A percentile compares a stretch with the other conserved stretches of the same genome.
phyloP scores from a whole-genome alignment of 2,888 invertebrate species.

The Hylaea fasciaria region DNA sequence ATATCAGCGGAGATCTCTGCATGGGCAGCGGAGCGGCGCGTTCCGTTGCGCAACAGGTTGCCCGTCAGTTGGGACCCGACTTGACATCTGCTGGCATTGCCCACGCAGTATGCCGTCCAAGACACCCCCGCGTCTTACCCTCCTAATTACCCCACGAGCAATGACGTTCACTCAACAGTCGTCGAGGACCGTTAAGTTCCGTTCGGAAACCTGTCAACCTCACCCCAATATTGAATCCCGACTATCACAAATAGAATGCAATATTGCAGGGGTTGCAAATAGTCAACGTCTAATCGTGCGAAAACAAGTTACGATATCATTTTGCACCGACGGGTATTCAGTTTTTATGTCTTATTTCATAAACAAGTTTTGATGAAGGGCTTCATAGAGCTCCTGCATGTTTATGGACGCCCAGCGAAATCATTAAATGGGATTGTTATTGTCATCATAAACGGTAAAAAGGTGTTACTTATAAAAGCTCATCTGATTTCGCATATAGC shows the following conservation, averaged over 20 bases:
- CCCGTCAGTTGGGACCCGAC: slow-evolving; percentile 69
- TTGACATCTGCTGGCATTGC: slow-evolving; percentile 73
- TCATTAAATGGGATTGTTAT: not conserved
- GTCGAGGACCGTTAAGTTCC: slow-evolving; percentile 78
- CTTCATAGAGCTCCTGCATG: slow-evolving; percentile 27
- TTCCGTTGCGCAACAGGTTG: slow-evolving; percentile 84
- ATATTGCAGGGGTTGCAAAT: slow-evolving; percentile 82
- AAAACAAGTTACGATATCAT: slow-evolving; percentile 69
- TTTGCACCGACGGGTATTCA: slow-evolving; percentile 40
- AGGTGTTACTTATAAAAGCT: not conserved
- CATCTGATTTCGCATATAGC: not conserved
- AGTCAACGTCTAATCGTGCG: slow-evolving; percentile 72
- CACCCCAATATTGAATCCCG: slow-evolving; percentile 64
- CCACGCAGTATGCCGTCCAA: slow-evolving; percentile 52
- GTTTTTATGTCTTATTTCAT: slow-evolving; percentile 45
- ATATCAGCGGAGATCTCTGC: slow-evolving; percentile 73
- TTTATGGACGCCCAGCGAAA: slow-evolving; percentile 10
- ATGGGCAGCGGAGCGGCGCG: slow-evolving; percentile 76
- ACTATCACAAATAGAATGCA: slow-evolving; percentile 57
- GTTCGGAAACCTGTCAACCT: slow-evolving; percentile 78
- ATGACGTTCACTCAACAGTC: slow-evolving; percentile 68
- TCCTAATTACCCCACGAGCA: slow-evolving; percentile 69
- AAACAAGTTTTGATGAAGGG: slow-evolving; percentile 45
- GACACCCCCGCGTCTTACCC: slow-evolving; percentile 80
- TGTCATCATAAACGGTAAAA: not conserved